Evolutionary conservation across 2,797 vertebrate species (phyloP).

Genomic region (Sphenopsis melanotis): DNA sequence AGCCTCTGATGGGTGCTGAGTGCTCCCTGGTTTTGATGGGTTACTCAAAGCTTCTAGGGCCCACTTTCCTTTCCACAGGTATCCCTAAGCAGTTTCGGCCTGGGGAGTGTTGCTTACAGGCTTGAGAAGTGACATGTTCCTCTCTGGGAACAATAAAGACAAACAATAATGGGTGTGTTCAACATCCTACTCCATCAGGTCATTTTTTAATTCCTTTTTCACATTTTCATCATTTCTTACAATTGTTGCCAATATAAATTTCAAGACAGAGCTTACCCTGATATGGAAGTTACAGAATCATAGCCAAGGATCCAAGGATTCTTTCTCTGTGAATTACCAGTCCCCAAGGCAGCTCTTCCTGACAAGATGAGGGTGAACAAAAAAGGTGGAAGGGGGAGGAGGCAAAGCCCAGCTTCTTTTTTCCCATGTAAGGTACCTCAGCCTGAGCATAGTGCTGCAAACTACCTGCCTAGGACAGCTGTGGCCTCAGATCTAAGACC

Average conservation of each 20-base stretch:
- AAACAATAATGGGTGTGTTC: constrained; percentile 35
- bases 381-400: neutral
- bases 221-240: neutral
- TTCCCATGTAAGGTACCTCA: neutral
- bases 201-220: constrained; percentile 34
- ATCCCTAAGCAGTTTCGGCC: neutral
- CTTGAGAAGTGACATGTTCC: neutral
- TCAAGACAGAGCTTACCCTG: neutral
- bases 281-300: neutral
- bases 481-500: neutral
- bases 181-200: constrained; percentile 22
- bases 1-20: neutral
- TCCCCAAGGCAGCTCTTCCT: neutral
- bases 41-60: neutral
- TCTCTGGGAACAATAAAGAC: neutral
- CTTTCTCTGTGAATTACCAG: neutral
- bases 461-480: neutral
- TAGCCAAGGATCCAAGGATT: neutral
- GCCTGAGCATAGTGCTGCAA: neutral
- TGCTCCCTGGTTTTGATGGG: neutral
- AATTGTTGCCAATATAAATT: neutral
- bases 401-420: neutral
- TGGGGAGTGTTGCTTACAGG: neutral
- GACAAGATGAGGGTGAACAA: neutral
- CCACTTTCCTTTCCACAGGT: neutral